phyloP scores from a whole-genome alignment of 2,113 vertebrate species.

The Ginglymostoma cirratum region DNA sequence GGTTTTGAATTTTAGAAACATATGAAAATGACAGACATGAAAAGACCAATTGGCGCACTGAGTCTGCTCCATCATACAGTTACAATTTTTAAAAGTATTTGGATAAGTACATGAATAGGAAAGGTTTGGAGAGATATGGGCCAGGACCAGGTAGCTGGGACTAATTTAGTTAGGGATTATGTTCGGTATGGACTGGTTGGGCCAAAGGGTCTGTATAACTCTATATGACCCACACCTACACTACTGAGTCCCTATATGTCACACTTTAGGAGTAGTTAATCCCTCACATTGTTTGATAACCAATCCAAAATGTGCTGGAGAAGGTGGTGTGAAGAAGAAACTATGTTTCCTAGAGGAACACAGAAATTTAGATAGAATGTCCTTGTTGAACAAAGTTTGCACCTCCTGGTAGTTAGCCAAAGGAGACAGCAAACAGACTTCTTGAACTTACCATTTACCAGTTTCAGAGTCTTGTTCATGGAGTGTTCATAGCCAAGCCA shows the following conservation, averaged over 20 bases:
- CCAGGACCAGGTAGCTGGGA: too few species aligned
- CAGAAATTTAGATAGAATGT: background rate
- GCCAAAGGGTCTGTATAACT: background rate
- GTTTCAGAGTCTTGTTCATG: background rate
- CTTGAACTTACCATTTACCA: background rate
- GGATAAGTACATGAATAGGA: too few species aligned
- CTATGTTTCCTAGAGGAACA: background rate
- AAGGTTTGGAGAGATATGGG: too few species aligned
- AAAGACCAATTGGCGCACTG: background rate
- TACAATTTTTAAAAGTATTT: too few species aligned
- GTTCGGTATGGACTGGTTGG: too few species aligned
- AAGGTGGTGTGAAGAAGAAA: background rate
- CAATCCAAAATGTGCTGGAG: background rate
- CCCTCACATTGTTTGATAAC: background rate
- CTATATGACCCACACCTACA: background rate
- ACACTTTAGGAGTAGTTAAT: background rate
- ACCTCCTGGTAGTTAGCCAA: background rate
- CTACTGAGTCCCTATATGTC: background rate
- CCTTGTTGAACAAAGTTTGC: background rate
- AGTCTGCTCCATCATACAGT: background rate
- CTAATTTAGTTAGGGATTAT: too few species aligned
- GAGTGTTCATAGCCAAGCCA: background rate
- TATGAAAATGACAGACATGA: background rate
- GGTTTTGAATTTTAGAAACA: background rate
- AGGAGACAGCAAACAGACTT: background rate